These are phyloP conservation scores for Gymnothorax reevesii DNA, from an alignment of 2,797 vertebrate species.

Conservation along the genomic window DNA sequence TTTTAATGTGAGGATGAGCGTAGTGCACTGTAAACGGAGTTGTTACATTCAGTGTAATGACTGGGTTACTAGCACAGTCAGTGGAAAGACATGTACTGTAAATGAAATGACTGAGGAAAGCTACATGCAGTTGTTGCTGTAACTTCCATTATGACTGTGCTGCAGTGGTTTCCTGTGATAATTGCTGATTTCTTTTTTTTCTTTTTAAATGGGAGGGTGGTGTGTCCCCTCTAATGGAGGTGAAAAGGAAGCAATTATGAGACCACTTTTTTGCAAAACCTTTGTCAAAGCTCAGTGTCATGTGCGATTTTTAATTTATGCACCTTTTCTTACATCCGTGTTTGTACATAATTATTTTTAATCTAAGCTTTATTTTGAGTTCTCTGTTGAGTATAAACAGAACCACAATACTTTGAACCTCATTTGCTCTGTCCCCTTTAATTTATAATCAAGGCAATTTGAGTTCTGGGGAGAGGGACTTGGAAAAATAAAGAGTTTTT, in stretches of 20 bases:
- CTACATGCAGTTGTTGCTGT: neutral
- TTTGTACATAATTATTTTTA: slow-evolving; percentile 4
- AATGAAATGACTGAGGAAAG: neutral
- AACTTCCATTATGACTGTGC: neutral
- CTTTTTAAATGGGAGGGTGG: neutral
- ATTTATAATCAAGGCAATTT: neutral
- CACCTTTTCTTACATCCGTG: neutral
- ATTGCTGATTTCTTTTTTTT: neutral
- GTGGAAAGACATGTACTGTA: slow-evolving; percentile 1
- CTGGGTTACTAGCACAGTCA: slow-evolving; percentile 1
- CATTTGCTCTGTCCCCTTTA: neutral
- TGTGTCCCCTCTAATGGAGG: neutral
- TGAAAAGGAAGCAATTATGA: neutral
- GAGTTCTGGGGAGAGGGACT: neutral
- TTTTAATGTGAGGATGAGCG: neutral
- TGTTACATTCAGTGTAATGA: slow-evolving; percentile 3
- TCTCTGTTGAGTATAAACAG: neutral
- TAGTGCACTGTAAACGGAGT: neutral
- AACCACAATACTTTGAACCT: neutral
- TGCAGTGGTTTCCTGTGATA: neutral
- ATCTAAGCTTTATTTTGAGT: slow-evolving; percentile 1
- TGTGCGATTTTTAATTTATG: slow-evolving; percentile 1
- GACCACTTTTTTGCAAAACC: neutral
- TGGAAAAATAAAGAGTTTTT: neutral
- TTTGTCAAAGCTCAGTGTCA: neutral